Percentiles rank a stretch among this genome's conserved stretches.
These are phyloP conservation scores for Urocyon cinereoargenteus DNA, from an alignment of 2,797 vertebrate species.

Conservation along the genomic window DNA sequence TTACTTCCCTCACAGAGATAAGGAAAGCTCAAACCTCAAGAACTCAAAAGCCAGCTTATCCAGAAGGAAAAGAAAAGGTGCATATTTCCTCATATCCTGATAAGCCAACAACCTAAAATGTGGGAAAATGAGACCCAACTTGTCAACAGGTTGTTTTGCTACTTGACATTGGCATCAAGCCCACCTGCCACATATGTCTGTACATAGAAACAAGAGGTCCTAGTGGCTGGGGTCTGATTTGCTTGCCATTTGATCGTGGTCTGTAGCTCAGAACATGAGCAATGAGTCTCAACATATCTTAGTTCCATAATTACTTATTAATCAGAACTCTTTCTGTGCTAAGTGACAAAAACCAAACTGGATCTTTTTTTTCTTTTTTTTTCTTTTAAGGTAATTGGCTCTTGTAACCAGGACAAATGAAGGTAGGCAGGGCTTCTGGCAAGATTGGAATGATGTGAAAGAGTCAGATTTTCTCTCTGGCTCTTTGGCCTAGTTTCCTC, in stretches of 20 bases:
- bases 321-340: slow-evolving; percentile 21
- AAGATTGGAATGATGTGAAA: background rate
- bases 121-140: background rate
- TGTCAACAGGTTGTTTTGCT: background rate
- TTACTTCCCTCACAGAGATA: slow-evolving; percentile 53
- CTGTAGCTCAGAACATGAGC: background rate
- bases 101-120: slow-evolving; percentile 27
- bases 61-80: slow-evolving; percentile 41
- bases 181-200: background rate
- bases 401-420: background rate
- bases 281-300: background rate
- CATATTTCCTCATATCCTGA: background rate
- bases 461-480: background rate
- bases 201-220: too few species aligned
- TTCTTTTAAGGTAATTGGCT: background rate
- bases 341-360: slow-evolving; percentile 7
- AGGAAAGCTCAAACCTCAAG: slow-evolving; percentile 60
- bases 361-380: background rate
- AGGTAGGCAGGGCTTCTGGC: background rate
- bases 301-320: slow-evolving; percentile 1
- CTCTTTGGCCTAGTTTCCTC: background rate
- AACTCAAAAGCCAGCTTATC: slow-evolving; percentile 6
- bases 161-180: background rate
- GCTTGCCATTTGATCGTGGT: background rate
- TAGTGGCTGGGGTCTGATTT: background rate